Conservation (phyloP, 2,113 vertebrate genomes). For the Symphodus melops region DNA sequence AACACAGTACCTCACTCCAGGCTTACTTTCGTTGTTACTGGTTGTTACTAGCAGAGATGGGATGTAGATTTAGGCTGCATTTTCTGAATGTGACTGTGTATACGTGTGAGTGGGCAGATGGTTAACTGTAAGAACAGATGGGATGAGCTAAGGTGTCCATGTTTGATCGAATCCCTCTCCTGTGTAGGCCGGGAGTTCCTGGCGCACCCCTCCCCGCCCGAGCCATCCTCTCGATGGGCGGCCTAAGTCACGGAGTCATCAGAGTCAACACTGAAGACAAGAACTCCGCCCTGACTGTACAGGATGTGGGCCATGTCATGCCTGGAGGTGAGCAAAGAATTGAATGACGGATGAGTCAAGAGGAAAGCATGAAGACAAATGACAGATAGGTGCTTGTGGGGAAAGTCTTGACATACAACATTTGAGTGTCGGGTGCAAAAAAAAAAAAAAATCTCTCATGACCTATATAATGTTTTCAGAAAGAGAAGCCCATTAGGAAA, state of each 20-base stretch:
- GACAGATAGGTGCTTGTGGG: background rate
- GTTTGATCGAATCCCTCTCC: conserved; percentile 18
- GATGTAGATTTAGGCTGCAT: background rate
- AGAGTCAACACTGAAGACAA: conserved; percentile 98
- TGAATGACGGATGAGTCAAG: background rate
- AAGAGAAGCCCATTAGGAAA: background rate
- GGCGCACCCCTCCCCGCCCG: conserved; percentile 94
- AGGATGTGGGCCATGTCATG: conserved; percentile 98
- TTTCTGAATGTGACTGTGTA: background rate
- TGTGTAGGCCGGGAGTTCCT: conserved; percentile 89
- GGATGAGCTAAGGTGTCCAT: conserved; percentile 17
- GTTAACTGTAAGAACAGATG: conserved; percentile 30
- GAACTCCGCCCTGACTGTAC: conserved; percentile 96
- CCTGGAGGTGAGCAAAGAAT: conserved; percentile 90
- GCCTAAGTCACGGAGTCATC: conserved; percentile 95
- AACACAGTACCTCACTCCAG: conserved; percentile 3
- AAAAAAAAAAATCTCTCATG: background rate
- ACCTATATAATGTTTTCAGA: background rate
- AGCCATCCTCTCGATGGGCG: conserved; percentile 94
- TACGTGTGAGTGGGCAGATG: conserved; percentile 21
- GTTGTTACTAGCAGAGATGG: background rate
- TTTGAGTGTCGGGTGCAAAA: background rate
- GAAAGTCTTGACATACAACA: conserved; percentile 1
- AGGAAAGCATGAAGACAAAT: background rate
- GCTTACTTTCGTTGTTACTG: conserved; percentile 4